Evolutionary conservation across 2,888 invertebrate genomes (phyloP), one percentile per base, ranked within the genome.

Genomic region (Oscheius sp.): DNA sequence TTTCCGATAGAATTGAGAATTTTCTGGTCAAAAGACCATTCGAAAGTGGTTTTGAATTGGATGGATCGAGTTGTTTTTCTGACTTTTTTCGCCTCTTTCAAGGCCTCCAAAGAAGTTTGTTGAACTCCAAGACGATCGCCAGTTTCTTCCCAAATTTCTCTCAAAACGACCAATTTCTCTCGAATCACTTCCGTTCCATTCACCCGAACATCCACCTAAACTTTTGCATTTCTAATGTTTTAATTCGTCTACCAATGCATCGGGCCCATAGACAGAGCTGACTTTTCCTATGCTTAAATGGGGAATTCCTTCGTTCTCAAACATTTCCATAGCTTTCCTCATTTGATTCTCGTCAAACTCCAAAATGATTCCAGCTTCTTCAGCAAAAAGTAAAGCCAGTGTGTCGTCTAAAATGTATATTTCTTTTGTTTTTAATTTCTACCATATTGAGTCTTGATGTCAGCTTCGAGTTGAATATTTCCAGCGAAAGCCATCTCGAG

Each of bases 401-500:
- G 37, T 3, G 2, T 3, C 31, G 2, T 45, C 69, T 65, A 42
- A 45, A 55, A 46, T 25, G 15, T 3, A 12, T 2, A 17, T 25
- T 5, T 29, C 15, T 3, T 12, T n/a, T 27, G 5, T 12, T 17
- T 20, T 17, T 23, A 2, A 20, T 29, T 34, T n/a, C 20, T 46
- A 64, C 69, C 69, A n/a, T 27, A 64, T 10, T 48, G 64, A 25
- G 61, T 65, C 37, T 74, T 83, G 66, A 83, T 65, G 20, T 69
- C 53, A 8, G 72, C 64, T 31, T 76, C 72, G 31, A 82, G 55
- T 4, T 72, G 86, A 71, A 61, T 78, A 69, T 95, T 89, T 39
- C 96, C 96, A 68, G 92, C 95, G 86, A 97, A 93, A n/a, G 93
- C 92, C 96, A 97, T 96, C 89, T 98, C 97, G 70, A 97, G 86